Percentiles rank a stretch among this genome's conserved stretches.
Evolutionary conservation across 2,888 invertebrate genomes (phyloP).

Genomic region (Pycnomerus fuliginosus): DNA sequence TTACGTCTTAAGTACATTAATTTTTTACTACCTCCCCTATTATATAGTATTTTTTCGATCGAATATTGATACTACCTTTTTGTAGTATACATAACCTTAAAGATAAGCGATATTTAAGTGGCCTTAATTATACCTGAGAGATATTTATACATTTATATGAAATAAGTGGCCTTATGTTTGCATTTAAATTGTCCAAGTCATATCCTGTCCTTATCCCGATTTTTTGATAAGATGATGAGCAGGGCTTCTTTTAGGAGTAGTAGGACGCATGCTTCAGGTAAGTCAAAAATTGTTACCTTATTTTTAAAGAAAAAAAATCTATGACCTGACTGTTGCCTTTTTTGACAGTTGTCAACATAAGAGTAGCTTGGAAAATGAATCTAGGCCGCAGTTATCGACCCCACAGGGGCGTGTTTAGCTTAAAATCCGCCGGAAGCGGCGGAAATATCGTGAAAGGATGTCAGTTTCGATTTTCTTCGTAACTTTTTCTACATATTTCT

Average conservation of each 20-base stretch:
- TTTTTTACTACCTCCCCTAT: conserved; percentile 35
- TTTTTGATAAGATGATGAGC: conserved; percentile 43
- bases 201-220: conserved; percentile 34
- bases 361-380: too few relatives aligned
- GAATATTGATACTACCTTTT: conserved; percentile 15
- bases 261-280: conserved; percentile 47
- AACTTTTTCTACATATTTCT: too few relatives aligned
- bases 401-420: not conserved
- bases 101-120: conserved; percentile 29
- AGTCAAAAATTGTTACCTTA: too few relatives aligned
- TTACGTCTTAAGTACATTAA: conserved; percentile 16
- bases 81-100: conserved; percentile 9
- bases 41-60: conserved; percentile 2
- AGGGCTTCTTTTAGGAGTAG: conserved; percentile 47
- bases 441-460: too few relatives aligned
- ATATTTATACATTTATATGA: conserved; percentile 20
- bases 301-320: too few relatives aligned
- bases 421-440: not conserved
- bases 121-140: conserved; percentile 40
- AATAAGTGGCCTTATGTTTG: conserved; percentile 44
- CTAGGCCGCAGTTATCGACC: not conserved
- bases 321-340: too few relatives aligned
- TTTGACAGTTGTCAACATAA: not conserved
- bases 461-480: too few relatives aligned
- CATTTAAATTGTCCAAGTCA: conserved; percentile 34